phyloP scores from a whole-genome alignment of 2,113 vertebrate genomes.

The Naja naja region DNA sequence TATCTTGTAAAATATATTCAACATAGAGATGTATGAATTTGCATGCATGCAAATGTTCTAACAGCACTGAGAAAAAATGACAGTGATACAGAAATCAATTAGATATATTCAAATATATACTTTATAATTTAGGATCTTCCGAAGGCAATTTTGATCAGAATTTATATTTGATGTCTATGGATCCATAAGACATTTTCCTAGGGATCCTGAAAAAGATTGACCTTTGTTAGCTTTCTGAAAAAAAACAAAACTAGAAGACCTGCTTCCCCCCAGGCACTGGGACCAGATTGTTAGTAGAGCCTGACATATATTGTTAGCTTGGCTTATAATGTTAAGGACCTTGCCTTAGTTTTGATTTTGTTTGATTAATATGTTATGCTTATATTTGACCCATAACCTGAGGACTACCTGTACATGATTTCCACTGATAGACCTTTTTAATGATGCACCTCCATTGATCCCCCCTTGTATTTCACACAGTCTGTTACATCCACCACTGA shows the following conservation, averaged over 20 bases:
- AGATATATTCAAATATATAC: background rate
- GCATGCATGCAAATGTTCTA: background rate
- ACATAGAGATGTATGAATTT: background rate
- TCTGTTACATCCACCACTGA: background rate
- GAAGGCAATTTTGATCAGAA: background rate
- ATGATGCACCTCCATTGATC: background rate
- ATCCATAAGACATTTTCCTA: background rate
- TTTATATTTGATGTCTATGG: background rate
- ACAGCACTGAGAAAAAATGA: background rate
- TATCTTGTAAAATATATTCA: background rate
- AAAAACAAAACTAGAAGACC: background rate
- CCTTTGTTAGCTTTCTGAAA: background rate
- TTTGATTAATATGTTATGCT: background rate
- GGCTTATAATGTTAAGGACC: background rate
- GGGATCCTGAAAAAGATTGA: background rate
- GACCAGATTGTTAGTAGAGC: background rate
- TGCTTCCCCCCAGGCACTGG: background rate
- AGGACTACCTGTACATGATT: background rate
- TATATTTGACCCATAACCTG: background rate
- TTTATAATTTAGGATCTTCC: background rate
- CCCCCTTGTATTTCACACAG: background rate
- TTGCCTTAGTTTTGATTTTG: background rate
- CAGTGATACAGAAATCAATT: background rate
- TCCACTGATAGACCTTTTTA: background rate
- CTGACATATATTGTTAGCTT: background rate